A percentile compares a stretch with the other conserved stretches of the same genome.
phyloP scores from a whole-genome alignment of 2,888 invertebrate genomes.

The Troilus luridus region DNA sequence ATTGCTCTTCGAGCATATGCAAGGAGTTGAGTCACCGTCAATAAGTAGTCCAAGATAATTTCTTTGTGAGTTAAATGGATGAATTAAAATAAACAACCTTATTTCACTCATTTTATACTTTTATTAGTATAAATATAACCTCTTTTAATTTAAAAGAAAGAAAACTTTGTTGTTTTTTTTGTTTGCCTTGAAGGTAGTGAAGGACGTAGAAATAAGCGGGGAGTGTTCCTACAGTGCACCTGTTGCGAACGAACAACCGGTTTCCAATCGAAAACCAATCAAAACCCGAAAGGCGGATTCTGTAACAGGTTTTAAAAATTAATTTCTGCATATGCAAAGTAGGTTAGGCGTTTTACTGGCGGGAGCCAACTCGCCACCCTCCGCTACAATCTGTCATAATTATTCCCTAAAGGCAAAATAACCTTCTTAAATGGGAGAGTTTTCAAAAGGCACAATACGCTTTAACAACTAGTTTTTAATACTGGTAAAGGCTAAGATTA shows the following conservation, averaged over 20 bases:
- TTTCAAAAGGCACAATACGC: not conserved
- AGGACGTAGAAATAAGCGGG: constrained; percentile 9
- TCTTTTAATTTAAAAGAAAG: not conserved
- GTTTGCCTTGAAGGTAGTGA: not conserved
- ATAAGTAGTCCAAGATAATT: too few species aligned
- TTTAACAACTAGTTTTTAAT: not conserved
- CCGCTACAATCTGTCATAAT: not conserved
- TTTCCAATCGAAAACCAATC: not conserved
- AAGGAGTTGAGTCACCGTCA: too few species aligned
- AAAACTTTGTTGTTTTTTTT: not conserved
- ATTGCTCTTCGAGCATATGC: too few species aligned
- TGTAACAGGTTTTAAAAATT: constrained; percentile 33
- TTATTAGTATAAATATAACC: not conserved
- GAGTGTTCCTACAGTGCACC: constrained; percentile 45
- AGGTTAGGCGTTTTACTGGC: constrained; percentile 8
- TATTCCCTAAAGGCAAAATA: not conserved
- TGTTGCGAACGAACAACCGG: constrained; percentile 5
- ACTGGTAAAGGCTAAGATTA: too few species aligned
- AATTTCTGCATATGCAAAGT: constrained; percentile 22
- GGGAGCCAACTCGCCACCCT: not conserved
- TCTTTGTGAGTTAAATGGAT: not conserved
- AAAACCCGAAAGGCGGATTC: constrained; percentile 11
- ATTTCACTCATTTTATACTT: not conserved
- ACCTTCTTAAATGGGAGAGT: not conserved
- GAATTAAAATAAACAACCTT: not conserved